Percentiles rank a stretch among this genome's conserved stretches.
Conservation (phyloP, 2,797 vertebrate species). For the Semotilus atromaculatus region DNA sequence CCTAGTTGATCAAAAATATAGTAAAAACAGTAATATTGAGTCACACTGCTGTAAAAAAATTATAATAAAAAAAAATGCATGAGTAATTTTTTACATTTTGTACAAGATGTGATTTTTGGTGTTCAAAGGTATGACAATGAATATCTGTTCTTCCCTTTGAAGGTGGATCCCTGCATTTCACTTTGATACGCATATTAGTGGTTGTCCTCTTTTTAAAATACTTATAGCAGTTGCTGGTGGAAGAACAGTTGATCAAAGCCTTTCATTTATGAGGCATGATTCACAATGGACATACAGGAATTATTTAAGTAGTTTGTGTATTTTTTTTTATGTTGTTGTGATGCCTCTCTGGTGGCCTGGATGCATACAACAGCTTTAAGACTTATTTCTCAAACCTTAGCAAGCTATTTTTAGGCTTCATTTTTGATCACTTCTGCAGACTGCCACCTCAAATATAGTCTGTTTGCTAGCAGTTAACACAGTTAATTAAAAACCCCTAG, state of each 20-base stretch:
- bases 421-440: conserved; percentile 21
- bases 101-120: background rate
- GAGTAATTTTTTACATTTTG: background rate
- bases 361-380: background rate
- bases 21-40: background rate
- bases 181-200: background rate
- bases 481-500: conserved; percentile 13
- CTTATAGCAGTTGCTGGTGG: conserved; percentile 6
- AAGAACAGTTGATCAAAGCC: background rate
- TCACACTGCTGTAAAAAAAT: background rate
- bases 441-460: conserved; percentile 40
- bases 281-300: background rate
- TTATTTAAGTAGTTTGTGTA: background rate
- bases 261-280: background rate
- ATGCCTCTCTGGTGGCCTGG: background rate
- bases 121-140: conserved; percentile 3
- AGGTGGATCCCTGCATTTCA: conserved; percentile 7
- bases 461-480: conserved; percentile 34
- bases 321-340: conserved; percentile 24
- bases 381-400: conserved; percentile 17
- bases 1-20: background rate
- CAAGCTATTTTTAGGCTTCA: conserved; percentile 40
- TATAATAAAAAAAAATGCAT: background rate
- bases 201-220: background rate
- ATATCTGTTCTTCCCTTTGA: conserved; percentile 3